Evolutionary conservation across 2,113 vertebrate genomes (phyloP).

Genomic region (Rhinopomastus cyanomelas): DNA sequence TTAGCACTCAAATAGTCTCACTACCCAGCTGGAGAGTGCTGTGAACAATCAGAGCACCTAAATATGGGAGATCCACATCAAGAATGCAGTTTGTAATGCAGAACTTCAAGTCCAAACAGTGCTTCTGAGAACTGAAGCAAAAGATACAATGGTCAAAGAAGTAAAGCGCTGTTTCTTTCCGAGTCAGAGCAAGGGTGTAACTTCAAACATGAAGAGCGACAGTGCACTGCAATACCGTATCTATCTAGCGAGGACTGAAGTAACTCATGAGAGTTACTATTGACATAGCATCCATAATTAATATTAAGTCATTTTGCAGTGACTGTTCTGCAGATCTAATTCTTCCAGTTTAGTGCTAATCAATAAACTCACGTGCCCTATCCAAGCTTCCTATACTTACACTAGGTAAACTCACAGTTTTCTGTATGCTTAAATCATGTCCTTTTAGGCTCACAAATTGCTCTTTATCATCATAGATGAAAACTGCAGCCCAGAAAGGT

Average conservation of each 20-base stretch:
- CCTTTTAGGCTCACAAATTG: background rate
- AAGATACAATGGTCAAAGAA: background rate
- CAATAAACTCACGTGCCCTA: background rate
- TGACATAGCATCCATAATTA: background rate
- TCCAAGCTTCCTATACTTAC: background rate
- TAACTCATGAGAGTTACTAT: background rate
- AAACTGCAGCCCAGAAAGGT: background rate
- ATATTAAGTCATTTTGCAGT: background rate
- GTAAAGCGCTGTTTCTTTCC: background rate
- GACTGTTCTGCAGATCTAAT: background rate
- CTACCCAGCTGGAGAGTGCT: constrained; percentile 60
- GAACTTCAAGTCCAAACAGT: background rate
- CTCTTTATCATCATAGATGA: background rate
- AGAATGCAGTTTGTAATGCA: background rate
- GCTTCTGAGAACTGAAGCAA: background rate
- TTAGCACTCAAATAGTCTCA: constrained; percentile 58
- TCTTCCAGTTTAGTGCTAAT: background rate
- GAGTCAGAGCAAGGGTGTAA: background rate
- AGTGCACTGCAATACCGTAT: background rate
- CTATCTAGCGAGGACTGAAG: background rate
- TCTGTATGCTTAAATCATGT: background rate
- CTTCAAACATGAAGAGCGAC: background rate
- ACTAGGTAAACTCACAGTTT: background rate
- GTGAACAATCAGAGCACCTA: constrained; percentile 63
- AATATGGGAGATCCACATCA: constrained; percentile 54